Base-by-base conservation (phyloP, 2,797 vertebrate species). In the Antennarius maculatus region DNA sequence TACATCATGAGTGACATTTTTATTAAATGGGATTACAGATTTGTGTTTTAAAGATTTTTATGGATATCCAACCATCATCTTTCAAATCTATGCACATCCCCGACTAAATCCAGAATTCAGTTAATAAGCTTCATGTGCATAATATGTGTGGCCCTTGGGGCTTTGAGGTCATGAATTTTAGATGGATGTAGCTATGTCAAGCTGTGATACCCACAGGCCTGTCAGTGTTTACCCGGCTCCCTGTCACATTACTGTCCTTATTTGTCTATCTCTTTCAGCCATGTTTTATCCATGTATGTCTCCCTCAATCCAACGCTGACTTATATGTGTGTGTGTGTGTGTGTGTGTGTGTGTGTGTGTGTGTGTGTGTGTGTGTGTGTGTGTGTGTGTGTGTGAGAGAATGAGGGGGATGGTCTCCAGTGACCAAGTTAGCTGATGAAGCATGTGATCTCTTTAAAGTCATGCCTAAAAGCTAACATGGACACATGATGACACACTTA, bases 341-440 rank as follows among this genome's bases (percentile, higher is more conserved):
- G 31, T 34, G 31, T 3, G 54, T 5, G 10, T 37, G 37, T 71
- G 48, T 17, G 31, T 34, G 31, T 34, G 31, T 34, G 31, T 34
- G 31, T 34, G 31, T 34, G 31, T 34, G 31, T 34, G 31, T 34
- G 31, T 34, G 31, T 34, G 31, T 34, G 31, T 34, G 31, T 34
- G 31, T 3, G 54, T 5, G 10, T 37, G 37, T 71, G 48, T 17
- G 50, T 42, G 69, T 67, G 66, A 39, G 53, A 7, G 17, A 56
- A 28, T 18, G 58, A 13, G 66, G 77, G 71, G 67, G 73, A 62
- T 62, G 79, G 61, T 74, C 79, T 83, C 79, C 76, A 50, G 66
- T 90, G 88, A 90, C 90, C 83, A 88, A 89, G 86, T 89, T 88
- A 89, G 75, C 82, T 84, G 86, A 84, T 89, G 88, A 88, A 84